These are phyloP conservation scores for Chrysaora quinquecirrha DNA, from an alignment of 30 jellyfish, hydroid and myxozoan species.

Conservation along the genomic window DNA sequence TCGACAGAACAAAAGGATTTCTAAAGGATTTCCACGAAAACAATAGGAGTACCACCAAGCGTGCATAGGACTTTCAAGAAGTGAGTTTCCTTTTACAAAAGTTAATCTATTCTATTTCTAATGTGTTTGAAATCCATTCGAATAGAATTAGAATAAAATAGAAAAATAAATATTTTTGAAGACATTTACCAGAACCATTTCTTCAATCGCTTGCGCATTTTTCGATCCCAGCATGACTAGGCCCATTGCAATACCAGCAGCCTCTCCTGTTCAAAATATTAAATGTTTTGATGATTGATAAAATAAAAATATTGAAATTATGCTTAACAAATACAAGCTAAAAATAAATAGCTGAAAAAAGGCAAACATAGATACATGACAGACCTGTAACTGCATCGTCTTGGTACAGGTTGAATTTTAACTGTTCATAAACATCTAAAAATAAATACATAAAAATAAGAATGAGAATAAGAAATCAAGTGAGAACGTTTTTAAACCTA, in stretches of 20 bases:
- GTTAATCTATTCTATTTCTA: no score
- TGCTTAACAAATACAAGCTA: no score
- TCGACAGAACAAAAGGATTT: no score
- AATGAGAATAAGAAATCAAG: not conserved
- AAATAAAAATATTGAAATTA: not conserved
- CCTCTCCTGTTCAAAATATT: slow-evolving; percentile 73
- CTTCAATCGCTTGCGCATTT: slow-evolving; percentile 93
- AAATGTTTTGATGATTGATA: not conserved
- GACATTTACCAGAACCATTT: slow-evolving; percentile 91
- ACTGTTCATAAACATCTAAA: slow-evolving; percentile 89
- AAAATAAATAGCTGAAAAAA: not conserved
- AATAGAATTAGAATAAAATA: no score
- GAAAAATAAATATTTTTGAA: no score
- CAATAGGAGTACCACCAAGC: no score
- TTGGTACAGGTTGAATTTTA: slow-evolving; percentile 84
- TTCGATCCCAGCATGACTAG: slow-evolving; percentile 98
- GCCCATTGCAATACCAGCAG: slow-evolving; percentile 98
- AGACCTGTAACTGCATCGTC: slow-evolving; percentile 99
- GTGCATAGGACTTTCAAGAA: no score
- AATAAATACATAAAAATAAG: not conserved
- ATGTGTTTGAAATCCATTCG: no score
- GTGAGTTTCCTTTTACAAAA: no score
- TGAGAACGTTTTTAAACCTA: not conserved
- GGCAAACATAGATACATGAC: not conserved
- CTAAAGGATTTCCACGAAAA: no score